These are phyloP conservation scores for Equus przewalskii DNA, from an alignment of 2,113 vertebrate genomes.

Conservation along the genomic window DNA sequence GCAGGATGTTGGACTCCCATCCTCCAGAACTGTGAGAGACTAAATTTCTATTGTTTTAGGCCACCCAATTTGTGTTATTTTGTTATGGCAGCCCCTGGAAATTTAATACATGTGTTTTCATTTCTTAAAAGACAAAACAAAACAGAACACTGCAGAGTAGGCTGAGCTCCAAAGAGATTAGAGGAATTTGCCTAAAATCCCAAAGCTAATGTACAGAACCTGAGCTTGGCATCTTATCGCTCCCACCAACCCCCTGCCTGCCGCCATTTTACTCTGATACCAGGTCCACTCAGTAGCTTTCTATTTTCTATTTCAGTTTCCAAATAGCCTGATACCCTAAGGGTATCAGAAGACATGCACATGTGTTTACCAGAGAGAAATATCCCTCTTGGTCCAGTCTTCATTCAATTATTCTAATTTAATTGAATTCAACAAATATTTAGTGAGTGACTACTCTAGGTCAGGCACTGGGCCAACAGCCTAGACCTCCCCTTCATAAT, in stretches of 20 bases:
- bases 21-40: not conserved
- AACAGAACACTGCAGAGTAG: not conserved
- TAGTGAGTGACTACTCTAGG: conserved; percentile 50
- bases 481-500: not conserved
- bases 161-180: not conserved
- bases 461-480: not conserved
- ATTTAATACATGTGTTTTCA: conserved; percentile 7
- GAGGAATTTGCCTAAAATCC: conserved; percentile 36
- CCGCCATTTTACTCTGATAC: not conserved
- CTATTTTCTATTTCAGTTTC: not conserved
- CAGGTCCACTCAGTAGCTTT: not conserved
- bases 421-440: conserved; percentile 69
- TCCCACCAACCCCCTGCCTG: rapidly evolving
- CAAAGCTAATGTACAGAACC: not conserved
- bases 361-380: conserved; percentile 58
- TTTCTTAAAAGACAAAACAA: conserved; percentile 7
- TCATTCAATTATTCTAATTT: conserved; percentile 66
- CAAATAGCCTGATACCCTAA: not conserved
- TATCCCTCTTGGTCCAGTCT: not conserved
- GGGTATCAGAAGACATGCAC: not conserved
- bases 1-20: not conserved
- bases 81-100: not conserved
- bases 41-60: not conserved
- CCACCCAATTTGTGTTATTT: not conserved
- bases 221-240: not conserved